Evolutionary conservation across 2,113 vertebrate species (phyloP), one percentile per base, ranked within the genome.

Genomic region (Actenoides lindsayi): DNA sequence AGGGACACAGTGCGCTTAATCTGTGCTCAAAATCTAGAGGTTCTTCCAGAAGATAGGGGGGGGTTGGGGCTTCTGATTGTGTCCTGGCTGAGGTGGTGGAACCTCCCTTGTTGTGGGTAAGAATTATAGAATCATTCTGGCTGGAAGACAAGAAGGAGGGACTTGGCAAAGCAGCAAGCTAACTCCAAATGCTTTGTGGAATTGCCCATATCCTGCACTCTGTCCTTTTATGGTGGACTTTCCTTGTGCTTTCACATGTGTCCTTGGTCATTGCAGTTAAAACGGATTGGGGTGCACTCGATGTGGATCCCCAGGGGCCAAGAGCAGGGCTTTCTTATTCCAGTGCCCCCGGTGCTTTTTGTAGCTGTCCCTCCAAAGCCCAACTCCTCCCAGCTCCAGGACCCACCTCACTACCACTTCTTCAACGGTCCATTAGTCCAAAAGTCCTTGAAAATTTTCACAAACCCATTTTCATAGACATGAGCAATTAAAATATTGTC

Each of bases 241-340:
- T 64, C 15, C 10, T 0, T 23, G 1, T 19, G 21, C 15, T 69
- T 62, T 41, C 30, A 37, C 37, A 4, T 0, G 0, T 2, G 3
- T 4, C 2, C 33, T 39, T 19, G 24, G 23, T 6, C 68, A 41
- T 0, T 8, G 35, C 8, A 21, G 5, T 2, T 53, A 6, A 53
- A 46, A 63, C 13, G 9, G 24, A 1, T 1, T 16, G 25, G 31
- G 33, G 3, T 20, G 31, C 31, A 4, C 59, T 56, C 41, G 24
- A 39, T 59, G 30, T 5, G n/a, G 35, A 59, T 31, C 35, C 71
- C 37, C 48, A 30, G 39, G 44, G 4, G 5, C 15, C 4, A 6
- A 46, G 42, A 17, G 11, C 20, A 64, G 21, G 9, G 15, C 2
- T 30, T 62, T 6, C 31, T 74, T 12, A 28, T 24, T 30, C 13